Base-by-base conservation (phyloP, 2,888 invertebrate genomes). In the Tachystola acroxantha region DNA sequence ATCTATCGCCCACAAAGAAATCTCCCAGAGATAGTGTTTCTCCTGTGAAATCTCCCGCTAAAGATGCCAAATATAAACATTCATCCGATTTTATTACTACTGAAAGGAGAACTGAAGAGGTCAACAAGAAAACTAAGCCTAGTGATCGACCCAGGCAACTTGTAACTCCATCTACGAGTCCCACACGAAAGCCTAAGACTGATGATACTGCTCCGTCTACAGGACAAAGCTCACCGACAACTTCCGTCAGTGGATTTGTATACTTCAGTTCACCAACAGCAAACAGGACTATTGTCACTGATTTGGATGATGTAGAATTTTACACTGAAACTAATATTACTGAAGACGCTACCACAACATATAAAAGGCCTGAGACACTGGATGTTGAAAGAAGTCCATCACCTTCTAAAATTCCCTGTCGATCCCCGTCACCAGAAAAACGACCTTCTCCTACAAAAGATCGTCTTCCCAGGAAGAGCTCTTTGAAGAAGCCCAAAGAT, bases 191-290 rank as follows among this genome's bases (percentile, higher is more conserved):
- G 50, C 70, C 74, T 14, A 80, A 76, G 49, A 40, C 44, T 7
- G 46, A 48, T 20, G 80, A 82, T 39, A 64, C 64, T 14, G 74
- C 69, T 41, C 69, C 77, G 10, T 82, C 82, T 1, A 84, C 80
- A 19, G 82, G 77, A 20, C 81, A 87, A 57, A 84, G 81, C 40
- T 89, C 89, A 32, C 89, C 89, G 1, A 89, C 89, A 27, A 87
- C 87, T 36, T 85, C 82, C 13, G 88, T 87, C 0, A 90, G 89
- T 59, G 90, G 89, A 30, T 88, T 90, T 51, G 61, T 84, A 19
- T 85, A 86, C 43, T 82, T 73, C 41, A 64, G 78, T 32, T 77
- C 81, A 34, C 74, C 81, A 12, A 53, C 44, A 20, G 47, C 51
- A 26, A 66, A 78, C 6, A 65, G 56, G 25, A 59, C 65, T 16